phyloP scores from a whole-genome alignment of 2,888 invertebrate genomes.

The Acronicta leporina region DNA sequence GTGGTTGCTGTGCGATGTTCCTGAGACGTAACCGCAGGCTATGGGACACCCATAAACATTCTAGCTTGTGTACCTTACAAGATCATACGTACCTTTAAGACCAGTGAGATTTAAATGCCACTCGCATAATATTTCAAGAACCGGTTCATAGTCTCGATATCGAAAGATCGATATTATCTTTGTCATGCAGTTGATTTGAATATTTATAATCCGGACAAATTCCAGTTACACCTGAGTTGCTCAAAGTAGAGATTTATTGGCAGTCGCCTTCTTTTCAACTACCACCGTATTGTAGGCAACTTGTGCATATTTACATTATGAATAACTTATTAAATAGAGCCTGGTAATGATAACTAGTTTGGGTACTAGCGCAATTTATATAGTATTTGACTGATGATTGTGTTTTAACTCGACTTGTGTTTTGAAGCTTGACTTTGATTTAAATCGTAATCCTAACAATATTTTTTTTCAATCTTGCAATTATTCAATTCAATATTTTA shows the following conservation, averaged over 20 bases:
- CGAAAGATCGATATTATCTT: constrained; percentile 11
- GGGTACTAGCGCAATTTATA: not conserved
- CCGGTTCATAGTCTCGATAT: constrained; percentile 16
- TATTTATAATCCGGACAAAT: constrained; percentile 20
- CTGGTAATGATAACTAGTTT: not conserved
- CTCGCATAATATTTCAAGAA: constrained; percentile 14
- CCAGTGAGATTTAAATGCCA: constrained; percentile 8
- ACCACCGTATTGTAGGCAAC: constrained; percentile 3
- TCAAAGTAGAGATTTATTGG: constrained; percentile 18
- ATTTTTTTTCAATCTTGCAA: too few species aligned
- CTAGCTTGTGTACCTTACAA: constrained; percentile 12
- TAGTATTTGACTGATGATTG: too few species aligned
- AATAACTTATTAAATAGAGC: not conserved
- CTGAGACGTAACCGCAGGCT: constrained; percentile 40
- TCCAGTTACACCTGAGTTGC: constrained; percentile 15
- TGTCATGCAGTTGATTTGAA: constrained; percentile 26
- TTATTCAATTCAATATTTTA: too few species aligned
- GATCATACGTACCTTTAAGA: constrained; percentile 10
- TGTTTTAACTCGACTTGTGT: too few species aligned
- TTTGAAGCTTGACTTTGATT: too few species aligned
- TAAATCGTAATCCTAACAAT: too few species aligned
- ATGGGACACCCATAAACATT: constrained; percentile 43
- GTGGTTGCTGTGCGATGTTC: constrained; percentile 20
- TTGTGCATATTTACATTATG: constrained; percentile 4
- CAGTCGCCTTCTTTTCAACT: constrained; percentile 13